A percentile compares a stretch with the other conserved stretches of the same genome.
Conservation (phyloP, 30 jellyfish, hydroid and myxozoan species). For the Pseudorhiza aurosa region DNA sequence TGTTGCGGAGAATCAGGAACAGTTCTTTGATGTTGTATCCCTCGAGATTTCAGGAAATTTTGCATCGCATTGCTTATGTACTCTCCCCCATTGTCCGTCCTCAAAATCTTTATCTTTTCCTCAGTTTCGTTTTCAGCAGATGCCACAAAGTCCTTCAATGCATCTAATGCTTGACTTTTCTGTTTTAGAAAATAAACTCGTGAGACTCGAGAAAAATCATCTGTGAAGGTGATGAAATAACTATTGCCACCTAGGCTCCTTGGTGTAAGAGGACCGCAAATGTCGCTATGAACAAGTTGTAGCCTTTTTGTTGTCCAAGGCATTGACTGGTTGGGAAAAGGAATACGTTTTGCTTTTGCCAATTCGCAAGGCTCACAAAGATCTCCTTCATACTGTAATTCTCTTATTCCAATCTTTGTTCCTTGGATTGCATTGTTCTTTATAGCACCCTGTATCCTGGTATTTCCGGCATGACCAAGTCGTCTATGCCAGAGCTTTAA, state of each 20-base stretch:
- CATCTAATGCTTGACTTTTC: background rate
- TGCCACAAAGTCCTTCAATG: background rate
- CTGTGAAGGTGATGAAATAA: background rate
- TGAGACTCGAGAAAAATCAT: background rate
- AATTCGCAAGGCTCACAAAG: background rate
- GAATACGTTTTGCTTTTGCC: background rate
- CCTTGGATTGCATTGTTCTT: background rate
- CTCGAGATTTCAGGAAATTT: background rate
- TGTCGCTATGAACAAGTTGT: background rate
- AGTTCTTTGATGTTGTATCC: slow-evolving; percentile 15
- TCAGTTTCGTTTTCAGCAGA: background rate
- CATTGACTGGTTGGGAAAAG: background rate
- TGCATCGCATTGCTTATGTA: background rate
- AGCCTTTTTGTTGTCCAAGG: background rate
- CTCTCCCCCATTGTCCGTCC: slow-evolving; percentile 31
- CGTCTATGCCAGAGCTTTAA: background rate
- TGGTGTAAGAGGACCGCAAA: background rate
- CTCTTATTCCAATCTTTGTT: background rate
- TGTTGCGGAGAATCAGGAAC: slow-evolving; percentile 15
- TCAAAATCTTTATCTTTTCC: background rate
- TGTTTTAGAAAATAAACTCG: background rate
- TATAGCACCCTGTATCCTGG: background rate
- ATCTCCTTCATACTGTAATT: background rate
- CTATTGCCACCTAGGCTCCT: background rate
- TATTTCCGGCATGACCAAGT: background rate